phyloP scores from a whole-genome alignment of 2,113 vertebrate genomes.

The Nibea coibor region DNA sequence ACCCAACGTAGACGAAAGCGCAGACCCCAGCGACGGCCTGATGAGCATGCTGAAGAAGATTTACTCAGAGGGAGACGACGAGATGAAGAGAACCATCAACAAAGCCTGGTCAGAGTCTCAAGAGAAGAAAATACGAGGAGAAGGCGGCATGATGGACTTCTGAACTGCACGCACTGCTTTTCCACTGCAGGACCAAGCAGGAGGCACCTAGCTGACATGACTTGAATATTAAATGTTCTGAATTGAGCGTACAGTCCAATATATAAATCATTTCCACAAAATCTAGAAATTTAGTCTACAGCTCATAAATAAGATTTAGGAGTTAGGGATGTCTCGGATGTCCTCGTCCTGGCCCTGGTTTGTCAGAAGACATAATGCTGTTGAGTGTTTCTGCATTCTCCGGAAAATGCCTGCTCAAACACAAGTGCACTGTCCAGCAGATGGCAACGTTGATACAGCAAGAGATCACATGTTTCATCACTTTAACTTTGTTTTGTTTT shows the following conservation, averaged over 20 bases:
- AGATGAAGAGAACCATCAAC: constrained; percentile 98
- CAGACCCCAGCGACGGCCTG: constrained; percentile 93
- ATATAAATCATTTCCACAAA: constrained; percentile 8
- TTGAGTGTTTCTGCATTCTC: neutral
- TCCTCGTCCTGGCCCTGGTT: neutral
- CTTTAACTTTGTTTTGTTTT: neutral
- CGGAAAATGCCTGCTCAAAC: neutral
- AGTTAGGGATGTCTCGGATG: neutral
- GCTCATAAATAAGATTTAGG: neutral
- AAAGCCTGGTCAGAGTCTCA: constrained; percentile 98
- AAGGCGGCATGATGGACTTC: constrained; percentile 82
- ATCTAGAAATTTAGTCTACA: neutral
- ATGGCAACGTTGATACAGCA: neutral
- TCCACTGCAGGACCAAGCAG: constrained; percentile 28
- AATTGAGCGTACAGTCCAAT: constrained; percentile 7
- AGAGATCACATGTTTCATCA: neutral
- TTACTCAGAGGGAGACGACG: constrained; percentile 95
- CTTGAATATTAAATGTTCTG: constrained; percentile 27
- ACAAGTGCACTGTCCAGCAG: neutral
- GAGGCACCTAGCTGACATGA: constrained; percentile 7
- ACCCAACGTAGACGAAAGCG: constrained; percentile 83
- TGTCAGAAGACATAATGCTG: neutral
- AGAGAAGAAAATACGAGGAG: constrained; percentile 91
- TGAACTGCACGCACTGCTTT: constrained; percentile 68
- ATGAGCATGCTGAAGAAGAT: constrained; percentile 98